Evolutionary conservation across 2,113 vertebrate genomes (phyloP).

Genomic region (Crotalus viridis): DNA sequence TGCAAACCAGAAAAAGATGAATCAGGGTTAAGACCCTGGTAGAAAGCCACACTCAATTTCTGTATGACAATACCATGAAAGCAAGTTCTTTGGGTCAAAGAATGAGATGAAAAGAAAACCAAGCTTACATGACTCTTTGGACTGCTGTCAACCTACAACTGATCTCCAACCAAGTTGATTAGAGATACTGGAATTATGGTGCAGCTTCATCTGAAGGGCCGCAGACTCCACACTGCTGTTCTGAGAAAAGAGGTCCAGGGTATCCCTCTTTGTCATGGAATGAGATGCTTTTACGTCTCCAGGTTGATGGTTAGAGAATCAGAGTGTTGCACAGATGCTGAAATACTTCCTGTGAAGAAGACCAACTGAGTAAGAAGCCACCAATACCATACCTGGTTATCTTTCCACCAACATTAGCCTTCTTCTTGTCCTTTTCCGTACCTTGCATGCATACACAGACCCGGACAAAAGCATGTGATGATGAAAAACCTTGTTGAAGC

Average conservation of each 20-base stretch:
- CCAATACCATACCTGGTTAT: background rate
- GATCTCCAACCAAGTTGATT: background rate
- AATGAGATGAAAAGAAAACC: background rate
- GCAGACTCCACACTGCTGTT: background rate
- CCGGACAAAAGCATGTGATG: background rate
- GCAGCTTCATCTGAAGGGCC: background rate
- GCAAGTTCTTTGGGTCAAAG: background rate
- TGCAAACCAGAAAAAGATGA: conserved; percentile 21
- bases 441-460: background rate
- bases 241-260: background rate
- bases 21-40: background rate
- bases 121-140: background rate
- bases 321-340: background rate
- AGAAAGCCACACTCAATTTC: background rate
- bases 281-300: background rate
- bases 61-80: background rate
- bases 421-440: background rate
- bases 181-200: background rate
- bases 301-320: background rate
- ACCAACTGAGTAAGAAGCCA: background rate
- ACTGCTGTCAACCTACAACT: background rate
- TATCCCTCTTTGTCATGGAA: background rate
- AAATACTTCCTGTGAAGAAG: background rate
- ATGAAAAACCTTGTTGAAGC: background rate
- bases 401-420: background rate